Percentiles rank a stretch among this genome's conserved stretches.
Conservation (phyloP, 2,888 invertebrate species). For the Amitus sp. region DNA sequence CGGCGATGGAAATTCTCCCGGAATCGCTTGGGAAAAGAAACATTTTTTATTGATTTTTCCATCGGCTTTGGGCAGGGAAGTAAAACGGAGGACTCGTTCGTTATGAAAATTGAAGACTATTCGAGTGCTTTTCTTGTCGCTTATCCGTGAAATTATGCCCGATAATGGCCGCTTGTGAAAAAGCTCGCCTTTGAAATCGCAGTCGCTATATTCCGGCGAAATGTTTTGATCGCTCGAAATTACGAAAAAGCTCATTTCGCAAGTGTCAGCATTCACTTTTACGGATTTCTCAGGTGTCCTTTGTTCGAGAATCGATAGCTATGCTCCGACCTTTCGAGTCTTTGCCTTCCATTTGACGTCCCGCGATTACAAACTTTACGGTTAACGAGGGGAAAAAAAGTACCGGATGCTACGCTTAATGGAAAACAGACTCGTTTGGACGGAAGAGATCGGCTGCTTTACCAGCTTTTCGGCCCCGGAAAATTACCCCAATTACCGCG, state of each 20-base stretch:
- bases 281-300: conserved; percentile 17
- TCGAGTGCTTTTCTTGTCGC: too few relatives aligned
- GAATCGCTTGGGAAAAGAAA: too few relatives aligned
- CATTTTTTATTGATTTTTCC: too few relatives aligned
- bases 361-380: conserved; percentile 35
- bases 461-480: conserved; percentile 24
- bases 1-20: too few relatives aligned
- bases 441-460: conserved; percentile 14
- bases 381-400: conserved; percentile 22
- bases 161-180: too few relatives aligned
- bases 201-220: neutral
- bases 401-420: conserved; percentile 25
- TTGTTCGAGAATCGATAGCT: conserved; percentile 33
- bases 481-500: too few relatives aligned
- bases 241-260: neutral
- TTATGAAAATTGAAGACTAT: too few relatives aligned
- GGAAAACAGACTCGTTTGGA: conserved; percentile 17
- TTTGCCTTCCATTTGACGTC: conserved; percentile 26
- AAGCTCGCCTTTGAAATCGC: neutral
- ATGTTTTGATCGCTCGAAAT: neutral
- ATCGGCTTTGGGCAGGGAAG: too few relatives aligned
- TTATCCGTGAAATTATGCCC: too few relatives aligned
- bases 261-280: neutral
- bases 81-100: too few relatives aligned
- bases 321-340: neutral